Evolutionary conservation across 2,113 vertebrate species (phyloP).

Genomic region (Corythornis madagascariensis): DNA sequence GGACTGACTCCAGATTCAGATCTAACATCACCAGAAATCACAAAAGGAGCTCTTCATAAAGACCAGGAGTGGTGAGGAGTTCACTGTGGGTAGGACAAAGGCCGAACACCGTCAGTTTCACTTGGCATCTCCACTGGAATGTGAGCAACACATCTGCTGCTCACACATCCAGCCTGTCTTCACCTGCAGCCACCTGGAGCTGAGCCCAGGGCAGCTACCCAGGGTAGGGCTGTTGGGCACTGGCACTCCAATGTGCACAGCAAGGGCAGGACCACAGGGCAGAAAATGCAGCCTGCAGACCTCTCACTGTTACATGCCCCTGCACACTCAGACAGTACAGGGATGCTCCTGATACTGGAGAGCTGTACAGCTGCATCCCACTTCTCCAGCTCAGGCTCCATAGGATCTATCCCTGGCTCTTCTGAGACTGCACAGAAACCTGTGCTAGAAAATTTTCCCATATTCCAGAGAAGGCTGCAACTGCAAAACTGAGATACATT

Average conservation of each 20-base stretch:
- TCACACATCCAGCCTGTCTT: rapidly evolving
- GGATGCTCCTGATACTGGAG: not conserved
- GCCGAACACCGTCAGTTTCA: rapidly evolving
- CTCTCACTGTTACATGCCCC: rapidly evolving
- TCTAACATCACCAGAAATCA: not conserved
- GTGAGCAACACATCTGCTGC: rapidly evolving
- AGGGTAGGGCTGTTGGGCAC: not conserved
- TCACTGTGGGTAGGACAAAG: not conserved
- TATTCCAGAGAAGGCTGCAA: not conserved
- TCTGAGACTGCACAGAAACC: not conserved
- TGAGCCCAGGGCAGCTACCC: not conserved
- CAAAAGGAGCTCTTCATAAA: not conserved
- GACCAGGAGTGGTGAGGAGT: not conserved
- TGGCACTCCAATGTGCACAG: not conserved
- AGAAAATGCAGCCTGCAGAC: not conserved
- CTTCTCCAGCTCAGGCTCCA: not conserved
- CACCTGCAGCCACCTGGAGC: not conserved
- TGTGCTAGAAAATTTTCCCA: not conserved
- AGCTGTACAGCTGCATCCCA: not conserved
- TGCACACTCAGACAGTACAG: not conserved
- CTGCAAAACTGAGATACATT: not conserved
- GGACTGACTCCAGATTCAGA: not conserved
- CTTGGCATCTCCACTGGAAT: not conserved
- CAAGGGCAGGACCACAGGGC: not conserved
- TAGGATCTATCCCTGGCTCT: not conserved